These are phyloP conservation scores for Nesidiocoris tenuis DNA, from an alignment of 2,888 invertebrate genomes.

Conservation along the genomic window DNA sequence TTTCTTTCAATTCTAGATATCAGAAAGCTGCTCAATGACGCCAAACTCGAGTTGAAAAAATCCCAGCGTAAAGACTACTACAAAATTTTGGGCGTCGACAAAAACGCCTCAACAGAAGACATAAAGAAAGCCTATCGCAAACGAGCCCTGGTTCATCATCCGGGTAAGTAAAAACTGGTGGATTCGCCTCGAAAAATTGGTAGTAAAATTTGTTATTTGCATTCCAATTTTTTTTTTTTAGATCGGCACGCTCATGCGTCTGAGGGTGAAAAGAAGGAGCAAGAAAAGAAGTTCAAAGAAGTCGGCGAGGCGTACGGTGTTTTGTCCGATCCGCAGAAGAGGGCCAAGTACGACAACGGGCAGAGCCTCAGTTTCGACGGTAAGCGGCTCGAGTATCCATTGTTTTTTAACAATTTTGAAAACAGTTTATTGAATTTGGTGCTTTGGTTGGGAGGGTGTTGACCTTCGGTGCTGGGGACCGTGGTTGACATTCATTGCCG, in stretches of 20 bases:
- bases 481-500: too few relatives aligned
- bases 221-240: conserved; percentile 50
- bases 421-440: too few relatives aligned
- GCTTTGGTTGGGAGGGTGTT: too few relatives aligned
- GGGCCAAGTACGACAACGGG: conserved; percentile 85
- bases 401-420: too few relatives aligned
- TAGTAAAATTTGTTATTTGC: not conserved
- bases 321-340: conserved; percentile 86
- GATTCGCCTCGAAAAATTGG: too few relatives aligned
- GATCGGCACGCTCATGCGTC: conserved; percentile 89
- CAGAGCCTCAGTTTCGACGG: conserved; percentile 71
- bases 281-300: conserved; percentile 93
- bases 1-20: conserved; percentile 62
- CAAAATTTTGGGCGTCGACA: conserved; percentile 84
- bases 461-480: too few relatives aligned
- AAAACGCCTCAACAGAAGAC: conserved; percentile 82
- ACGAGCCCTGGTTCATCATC: conserved; percentile 87
- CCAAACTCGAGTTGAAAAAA: conserved; percentile 83
- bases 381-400: too few relatives aligned
- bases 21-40: conserved; percentile 77
- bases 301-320: conserved; percentile 94
- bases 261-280: conserved; percentile 80
- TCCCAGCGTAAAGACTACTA: conserved; percentile 96
- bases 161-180: conserved; percentile 62
- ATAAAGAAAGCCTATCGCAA: conserved; percentile 94